Conservation (phyloP, 2,113 vertebrate species). For the Lates calcarifer region DNA sequence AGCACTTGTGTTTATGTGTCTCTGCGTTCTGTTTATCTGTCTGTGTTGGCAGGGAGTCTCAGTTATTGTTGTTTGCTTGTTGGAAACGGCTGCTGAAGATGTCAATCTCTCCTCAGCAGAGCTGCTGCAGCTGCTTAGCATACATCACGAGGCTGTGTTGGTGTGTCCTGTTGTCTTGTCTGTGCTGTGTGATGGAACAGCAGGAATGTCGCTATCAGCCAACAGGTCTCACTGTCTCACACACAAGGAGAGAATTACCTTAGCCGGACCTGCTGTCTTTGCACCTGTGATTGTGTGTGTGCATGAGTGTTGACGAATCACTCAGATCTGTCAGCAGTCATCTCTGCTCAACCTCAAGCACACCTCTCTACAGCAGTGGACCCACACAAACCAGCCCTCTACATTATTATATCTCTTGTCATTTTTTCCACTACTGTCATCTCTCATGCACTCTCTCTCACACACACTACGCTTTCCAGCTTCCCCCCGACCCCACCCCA, state of each 20-base stretch:
- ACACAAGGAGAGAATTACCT: slow-evolving; percentile 34
- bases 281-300: slow-evolving; percentile 42
- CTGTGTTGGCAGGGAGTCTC: slow-evolving; percentile 50
- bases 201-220: slow-evolving; percentile 50
- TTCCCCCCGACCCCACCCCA: too few species aligned
- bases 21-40: slow-evolving; percentile 38
- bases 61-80: slow-evolving; percentile 64
- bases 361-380: neutral
- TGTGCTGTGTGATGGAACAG: slow-evolving; percentile 42
- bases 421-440: slow-evolving; percentile 36
- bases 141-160: slow-evolving; percentile 50
- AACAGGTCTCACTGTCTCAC: slow-evolving; percentile 60
- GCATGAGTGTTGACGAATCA: slow-evolving; percentile 34
- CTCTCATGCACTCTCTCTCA: slow-evolving; percentile 22
- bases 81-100: slow-evolving; percentile 66
- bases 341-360: slow-evolving; percentile 50
- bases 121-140: slow-evolving; percentile 69
- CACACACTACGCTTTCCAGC: slow-evolving; percentile 27
- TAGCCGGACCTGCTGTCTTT: slow-evolving; percentile 44
- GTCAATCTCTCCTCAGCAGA: slow-evolving; percentile 57
- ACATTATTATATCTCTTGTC: slow-evolving; percentile 33
- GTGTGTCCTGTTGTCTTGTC: slow-evolving; percentile 54
- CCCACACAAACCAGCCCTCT: slow-evolving; percentile 20
- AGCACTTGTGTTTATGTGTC: slow-evolving; percentile 29
- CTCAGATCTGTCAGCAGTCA: slow-evolving; percentile 47